A percentile compares a stretch with the other conserved stretches of the same genome.
Conservation (phyloP, 2,797 vertebrate species). For the Leucoraja ocellata region DNA sequence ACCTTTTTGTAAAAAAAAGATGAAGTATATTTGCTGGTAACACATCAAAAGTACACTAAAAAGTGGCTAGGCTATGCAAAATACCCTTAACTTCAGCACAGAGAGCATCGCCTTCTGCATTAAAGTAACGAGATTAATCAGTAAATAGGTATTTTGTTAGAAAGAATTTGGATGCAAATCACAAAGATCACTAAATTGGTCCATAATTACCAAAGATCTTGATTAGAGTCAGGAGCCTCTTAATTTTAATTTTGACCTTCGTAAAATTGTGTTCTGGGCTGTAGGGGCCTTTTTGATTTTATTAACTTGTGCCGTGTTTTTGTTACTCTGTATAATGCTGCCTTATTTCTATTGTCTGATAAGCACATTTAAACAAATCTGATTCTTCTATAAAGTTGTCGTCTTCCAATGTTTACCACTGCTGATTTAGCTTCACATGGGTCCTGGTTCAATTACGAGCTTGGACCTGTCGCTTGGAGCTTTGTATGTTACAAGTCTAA, state of each 20-base stretch:
- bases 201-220: conserved; percentile 94
- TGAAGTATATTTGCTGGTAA: conserved; percentile 44
- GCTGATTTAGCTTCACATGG: conserved; percentile 49
- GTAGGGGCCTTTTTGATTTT: conserved; percentile 65
- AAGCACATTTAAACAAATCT: conserved; percentile 59
- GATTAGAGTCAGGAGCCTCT: conserved; percentile 57
- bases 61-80: conserved; percentile 56
- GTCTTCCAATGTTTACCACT: conserved; percentile 55
- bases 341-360: conserved; percentile 57
- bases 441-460: conserved; percentile 50
- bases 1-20: conserved; percentile 42
- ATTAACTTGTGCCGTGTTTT: neutral
- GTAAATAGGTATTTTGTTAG: conserved; percentile 52
- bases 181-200: conserved; percentile 55
- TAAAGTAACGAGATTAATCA: conserved; percentile 53
- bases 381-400: conserved; percentile 45
- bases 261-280: conserved; percentile 56
- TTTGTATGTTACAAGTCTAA: conserved; percentile 43
- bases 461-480: conserved; percentile 49
- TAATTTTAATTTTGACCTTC: conserved; percentile 53
- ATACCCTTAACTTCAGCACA: conserved; percentile 50
- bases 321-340: conserved; percentile 51
- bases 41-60: conserved; percentile 65
- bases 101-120: conserved; percentile 60
- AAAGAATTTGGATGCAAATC: conserved; percentile 64